Conservation (phyloP, 2,888 invertebrate species). For the Lasiommata megera region DNA sequence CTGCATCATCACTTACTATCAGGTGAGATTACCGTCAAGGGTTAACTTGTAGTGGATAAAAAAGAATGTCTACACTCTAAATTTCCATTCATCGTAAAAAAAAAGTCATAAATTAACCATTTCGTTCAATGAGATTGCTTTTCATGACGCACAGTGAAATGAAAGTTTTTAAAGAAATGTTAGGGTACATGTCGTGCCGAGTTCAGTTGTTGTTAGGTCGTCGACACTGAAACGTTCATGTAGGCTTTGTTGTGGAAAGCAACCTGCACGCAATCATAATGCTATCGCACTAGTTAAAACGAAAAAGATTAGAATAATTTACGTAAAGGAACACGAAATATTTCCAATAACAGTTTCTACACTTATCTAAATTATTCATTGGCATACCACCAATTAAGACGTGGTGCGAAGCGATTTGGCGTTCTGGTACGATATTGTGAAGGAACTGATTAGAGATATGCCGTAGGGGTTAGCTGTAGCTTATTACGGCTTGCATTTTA, state of each 20-base stretch:
- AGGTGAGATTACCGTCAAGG: too few relatives aligned
- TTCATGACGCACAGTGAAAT: conserved; percentile 25
- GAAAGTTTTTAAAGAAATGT: conserved; percentile 33
- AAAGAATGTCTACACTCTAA: background rate
- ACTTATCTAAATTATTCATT: too few relatives aligned
- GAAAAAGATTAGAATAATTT: conserved; percentile 23
- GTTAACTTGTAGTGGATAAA: too few relatives aligned
- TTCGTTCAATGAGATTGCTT: conserved; percentile 16
- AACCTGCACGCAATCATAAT: conserved; percentile 39
- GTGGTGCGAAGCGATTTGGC: too few relatives aligned
- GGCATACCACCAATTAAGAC: too few relatives aligned
- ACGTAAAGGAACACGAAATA: conserved; percentile 1
- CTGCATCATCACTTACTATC: too few relatives aligned
- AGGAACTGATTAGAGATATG: too few relatives aligned
- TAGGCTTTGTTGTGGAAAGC: conserved; percentile 35
- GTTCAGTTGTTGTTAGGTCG: conserved; percentile 36
- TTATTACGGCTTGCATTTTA: too few relatives aligned
- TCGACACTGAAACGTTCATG: conserved; percentile 37
- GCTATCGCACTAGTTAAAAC: conserved; percentile 24
- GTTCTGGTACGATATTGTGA: too few relatives aligned
- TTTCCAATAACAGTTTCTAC: conserved; percentile 11
- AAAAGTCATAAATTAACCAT: conserved; percentile 6
- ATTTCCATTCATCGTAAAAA: background rate
- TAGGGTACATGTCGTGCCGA: conserved; percentile 33
- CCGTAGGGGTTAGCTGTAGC: too few relatives aligned